Conservation (phyloP, 1,140 invertebrate genomes). For the Onthophagus taurus region DNA sequence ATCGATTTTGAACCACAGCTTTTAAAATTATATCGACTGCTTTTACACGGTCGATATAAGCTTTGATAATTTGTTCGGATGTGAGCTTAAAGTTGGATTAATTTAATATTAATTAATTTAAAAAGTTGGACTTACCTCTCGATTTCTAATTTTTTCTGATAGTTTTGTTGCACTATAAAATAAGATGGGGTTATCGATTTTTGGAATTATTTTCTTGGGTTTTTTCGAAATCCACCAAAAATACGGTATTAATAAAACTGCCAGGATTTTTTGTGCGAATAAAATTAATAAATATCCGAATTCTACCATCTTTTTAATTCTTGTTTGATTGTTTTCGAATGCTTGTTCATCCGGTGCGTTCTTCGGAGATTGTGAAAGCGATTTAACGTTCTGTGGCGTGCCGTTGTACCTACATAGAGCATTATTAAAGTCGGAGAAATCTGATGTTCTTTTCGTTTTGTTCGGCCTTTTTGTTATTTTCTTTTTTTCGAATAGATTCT, state of each 20-base stretch:
- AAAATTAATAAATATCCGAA: too few relatives aligned
- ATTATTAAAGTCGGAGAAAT: too few relatives aligned
- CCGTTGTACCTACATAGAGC: too few relatives aligned
- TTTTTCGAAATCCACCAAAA: slow-evolving; percentile 24
- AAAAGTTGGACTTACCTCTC: slow-evolving; percentile 36
- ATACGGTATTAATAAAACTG: slow-evolving; percentile 15
- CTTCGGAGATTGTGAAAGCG: too few relatives aligned
- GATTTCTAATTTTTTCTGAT: slow-evolving; percentile 37
- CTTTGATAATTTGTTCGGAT: slow-evolving; percentile 49
- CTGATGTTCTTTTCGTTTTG: too few relatives aligned
- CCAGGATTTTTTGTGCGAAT: not conserved
- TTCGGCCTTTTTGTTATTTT: too few relatives aligned
- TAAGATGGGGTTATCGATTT: slow-evolving; percentile 30
- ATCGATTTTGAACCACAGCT: slow-evolving; percentile 61
- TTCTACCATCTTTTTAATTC: too few relatives aligned
- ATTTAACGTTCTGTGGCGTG: too few relatives aligned
- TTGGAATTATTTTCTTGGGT: slow-evolving; percentile 24
- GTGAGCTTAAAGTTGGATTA: slow-evolving; percentile 37
- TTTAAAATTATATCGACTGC: slow-evolving; percentile 62
- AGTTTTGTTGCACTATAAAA: slow-evolving; percentile 32
- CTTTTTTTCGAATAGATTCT: too few relatives aligned
- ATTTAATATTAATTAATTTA: slow-evolving; percentile 1
- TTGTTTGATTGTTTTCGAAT: too few relatives aligned
- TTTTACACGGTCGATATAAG: slow-evolving; percentile 56
- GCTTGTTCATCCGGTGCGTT: too few relatives aligned